Conservation (phyloP, 2,888 invertebrate species). For the Zygothrica quintamaculata region DNA sequence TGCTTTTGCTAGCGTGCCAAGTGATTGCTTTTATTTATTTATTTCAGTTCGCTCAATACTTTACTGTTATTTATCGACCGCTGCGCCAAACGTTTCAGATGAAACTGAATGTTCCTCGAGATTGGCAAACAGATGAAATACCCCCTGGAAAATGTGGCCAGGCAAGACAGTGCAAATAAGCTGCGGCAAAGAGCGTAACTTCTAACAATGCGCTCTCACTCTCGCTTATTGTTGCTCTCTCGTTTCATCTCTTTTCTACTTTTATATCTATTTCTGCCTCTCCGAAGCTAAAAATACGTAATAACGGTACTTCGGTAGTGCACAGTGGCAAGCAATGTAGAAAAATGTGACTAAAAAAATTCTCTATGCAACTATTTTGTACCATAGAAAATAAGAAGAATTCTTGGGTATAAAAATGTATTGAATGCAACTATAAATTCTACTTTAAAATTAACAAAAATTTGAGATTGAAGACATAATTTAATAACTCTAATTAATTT, state of each 20-base stretch:
- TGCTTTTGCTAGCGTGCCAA: constrained; percentile 31
- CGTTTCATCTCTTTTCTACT: background rate
- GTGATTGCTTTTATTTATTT: constrained; percentile 7
- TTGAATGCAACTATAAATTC: too few species aligned
- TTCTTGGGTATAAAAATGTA: too few species aligned
- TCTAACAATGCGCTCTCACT: constrained; percentile 34
- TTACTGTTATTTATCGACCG: constrained; percentile 75
- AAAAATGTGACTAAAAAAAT: background rate
- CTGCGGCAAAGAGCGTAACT: constrained; percentile 73
- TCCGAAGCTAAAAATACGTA: constrained; percentile 56
- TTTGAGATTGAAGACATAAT: too few species aligned
- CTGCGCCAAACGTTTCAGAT: constrained; percentile 84
- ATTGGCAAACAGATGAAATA: constrained; percentile 63
- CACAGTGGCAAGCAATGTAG: constrained; percentile 34
- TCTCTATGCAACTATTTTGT: too few species aligned
- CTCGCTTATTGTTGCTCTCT: constrained; percentile 29
- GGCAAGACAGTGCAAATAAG: constrained; percentile 54
- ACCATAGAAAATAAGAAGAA: too few species aligned
- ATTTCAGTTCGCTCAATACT: too few species aligned
- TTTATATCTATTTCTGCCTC: background rate
- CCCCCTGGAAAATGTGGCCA: constrained; percentile 71
- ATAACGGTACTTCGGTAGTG: constrained; percentile 33
- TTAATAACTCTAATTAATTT: too few species aligned
- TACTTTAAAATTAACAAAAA: too few species aligned
- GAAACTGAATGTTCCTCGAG: constrained; percentile 81